Base-by-base conservation (phyloP, 1,140 invertebrate species). In the Eupristina koningsbergeri region DNA sequence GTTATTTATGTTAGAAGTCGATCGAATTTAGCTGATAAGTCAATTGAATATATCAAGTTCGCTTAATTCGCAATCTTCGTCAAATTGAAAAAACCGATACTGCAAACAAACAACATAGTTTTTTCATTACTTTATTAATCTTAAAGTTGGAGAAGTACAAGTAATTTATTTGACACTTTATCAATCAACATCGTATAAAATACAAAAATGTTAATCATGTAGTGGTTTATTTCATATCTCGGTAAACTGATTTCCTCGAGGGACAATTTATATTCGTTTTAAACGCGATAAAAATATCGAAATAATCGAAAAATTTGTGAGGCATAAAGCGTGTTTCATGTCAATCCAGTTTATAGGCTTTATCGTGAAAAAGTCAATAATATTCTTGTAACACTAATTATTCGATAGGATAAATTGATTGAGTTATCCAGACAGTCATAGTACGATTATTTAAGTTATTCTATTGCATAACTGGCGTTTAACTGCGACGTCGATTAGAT, bases 381-480 rank as follows among this genome's bases (percentile, higher is more conserved):
- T 84, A 76, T 81, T 76, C 83, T 53, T 81, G 83, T 81, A 76
- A 31, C 71, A 29, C 83, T 84, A 84, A 84, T 84, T 84, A 84
- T 81, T 84, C 83, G 83, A 84, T 80, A 67, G 78, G 78, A 69
- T 75, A 76, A 81, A 84, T 80, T 63, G 83, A 84, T 84, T 76
- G 78, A 84, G 78, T 76, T 84, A 84, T 84, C 78, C 58, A 29
- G 50, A 50, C 39, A 22, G 17, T 13, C 45, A 22, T 17, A 26
- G 26, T 17, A 58, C 69, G 80, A 73, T 84, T 84, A 84, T 83
- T 73, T 61, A 77, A 81, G 58, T 77, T 83, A 83, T 83, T 84
- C 83, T 34, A 81, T 84, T 84, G 83, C 78, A 69, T 64, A 84
- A 84, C 78, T 41, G 77, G 74, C 39, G 19, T 67, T 76, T 45